Base-by-base conservation (phyloP, 2,797 vertebrate genomes). In the Semotilus atromaculatus region DNA sequence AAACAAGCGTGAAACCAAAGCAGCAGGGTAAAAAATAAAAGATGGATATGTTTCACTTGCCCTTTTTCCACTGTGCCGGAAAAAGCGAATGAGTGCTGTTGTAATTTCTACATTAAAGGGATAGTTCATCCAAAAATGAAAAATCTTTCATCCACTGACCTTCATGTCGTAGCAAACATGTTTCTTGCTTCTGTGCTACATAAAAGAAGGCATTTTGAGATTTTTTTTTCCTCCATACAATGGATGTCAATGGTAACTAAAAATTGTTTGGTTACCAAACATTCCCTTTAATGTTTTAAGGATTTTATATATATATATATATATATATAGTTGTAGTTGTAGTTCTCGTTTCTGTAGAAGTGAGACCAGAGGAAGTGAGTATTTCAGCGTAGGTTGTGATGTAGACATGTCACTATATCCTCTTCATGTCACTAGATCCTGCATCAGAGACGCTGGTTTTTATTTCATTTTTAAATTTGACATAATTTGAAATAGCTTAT, bases 321-420 rank as follows among this genome's bases (percentile, higher is more conserved):
- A 43, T n/a, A n/a, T 21, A 13, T 45, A 77, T 87, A 83, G 75
- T 36, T 5, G 82, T 84, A 81, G 88, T 62, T 14, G 21, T 73
- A 84, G 80, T 89, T 89, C 89, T 84, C 85, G 19, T 88, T 89
- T 89, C 89, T 88, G 74, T 66, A 72, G 87, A 89, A 89, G 78
- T 82, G 38, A 64, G 85, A 86, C 62, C 78, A 87, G 87, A 86
- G 84, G 87, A 89, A 88, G 88, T 88, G 87, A 83, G 82, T 81
- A 76, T 85, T 86, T 81, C 82, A 76, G 45, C 53, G 34, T 85
- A 74, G 66, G 84, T 83, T 60, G 75, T 70, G 51, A 79, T 77
- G 85, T 4, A 78, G 58, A 58, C 60, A 45, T 48, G 40, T 82
- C 83, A 82, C 86, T 88, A 85, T 83, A 85, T 85, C 80, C 62